Conservation (phyloP, 2,797 vertebrate species). For the Rhabdophis nuchalis region DNA sequence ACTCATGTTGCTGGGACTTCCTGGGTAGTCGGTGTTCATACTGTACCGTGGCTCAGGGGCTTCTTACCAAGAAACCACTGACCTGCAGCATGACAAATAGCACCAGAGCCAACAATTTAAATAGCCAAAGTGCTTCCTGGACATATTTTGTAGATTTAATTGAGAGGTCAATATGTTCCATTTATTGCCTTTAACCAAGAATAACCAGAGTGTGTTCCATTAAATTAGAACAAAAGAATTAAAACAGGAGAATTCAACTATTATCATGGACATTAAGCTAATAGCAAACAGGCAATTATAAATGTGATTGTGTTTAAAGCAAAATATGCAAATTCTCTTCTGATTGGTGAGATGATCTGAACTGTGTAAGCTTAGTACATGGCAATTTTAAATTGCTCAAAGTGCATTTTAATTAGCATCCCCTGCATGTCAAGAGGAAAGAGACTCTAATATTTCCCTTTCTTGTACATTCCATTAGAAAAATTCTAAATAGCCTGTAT, state of each 20-base stretch:
- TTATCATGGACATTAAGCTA: neutral
- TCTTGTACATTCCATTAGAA: neutral
- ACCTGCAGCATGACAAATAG: neutral
- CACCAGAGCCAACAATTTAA: neutral
- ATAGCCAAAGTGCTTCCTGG: neutral
- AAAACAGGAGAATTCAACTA: neutral
- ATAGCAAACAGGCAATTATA: neutral
- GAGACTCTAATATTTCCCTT: conserved; percentile 42
- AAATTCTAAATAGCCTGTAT: neutral
- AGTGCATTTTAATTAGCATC: conserved; percentile 36
- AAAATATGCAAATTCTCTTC: conserved; percentile 40
- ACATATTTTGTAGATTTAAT: neutral
- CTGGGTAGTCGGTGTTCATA: neutral
- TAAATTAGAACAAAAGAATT: neutral
- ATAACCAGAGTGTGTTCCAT: neutral
- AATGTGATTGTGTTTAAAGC: neutral
- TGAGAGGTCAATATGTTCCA: neutral
- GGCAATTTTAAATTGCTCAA: conserved; percentile 50
- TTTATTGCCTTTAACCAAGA: neutral
- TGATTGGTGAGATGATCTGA: conserved; percentile 58
- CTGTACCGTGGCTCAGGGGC: neutral
- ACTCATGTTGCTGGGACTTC: neutral
- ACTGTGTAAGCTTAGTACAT: conserved; percentile 48
- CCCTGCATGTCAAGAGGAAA: conserved; percentile 16
- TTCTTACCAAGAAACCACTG: neutral